Percentiles rank a stretch among this genome's conserved stretches.
Conservation (phyloP, 2,888 invertebrate genomes). For the Chesias legatella region DNA sequence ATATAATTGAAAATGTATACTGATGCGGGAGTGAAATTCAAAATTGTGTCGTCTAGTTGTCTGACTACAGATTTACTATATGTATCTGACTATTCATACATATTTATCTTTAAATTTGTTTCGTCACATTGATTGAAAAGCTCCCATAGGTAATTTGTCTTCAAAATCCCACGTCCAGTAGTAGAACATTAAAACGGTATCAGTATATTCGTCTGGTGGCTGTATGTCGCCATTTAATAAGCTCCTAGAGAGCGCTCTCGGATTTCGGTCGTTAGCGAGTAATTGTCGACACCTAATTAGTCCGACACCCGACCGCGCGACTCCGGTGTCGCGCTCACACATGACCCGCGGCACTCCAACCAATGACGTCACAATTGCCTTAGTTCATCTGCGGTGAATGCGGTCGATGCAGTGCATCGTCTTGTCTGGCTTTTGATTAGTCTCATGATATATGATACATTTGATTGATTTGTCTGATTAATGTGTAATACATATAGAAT, state of each 20-base stretch:
- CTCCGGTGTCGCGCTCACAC: slow-evolving; percentile 63
- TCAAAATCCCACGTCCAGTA: slow-evolving; percentile 4
- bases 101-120: too few relatives aligned
- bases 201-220: slow-evolving; percentile 28
- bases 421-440: slow-evolving; percentile 4
- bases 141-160: too few relatives aligned
- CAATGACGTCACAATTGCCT: slow-evolving; percentile 28
- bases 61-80: too few relatives aligned
- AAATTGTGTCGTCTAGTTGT: too few relatives aligned
- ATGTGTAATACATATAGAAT: too few relatives aligned
- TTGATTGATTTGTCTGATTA: too few relatives aligned
- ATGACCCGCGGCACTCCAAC: slow-evolving; percentile 64
- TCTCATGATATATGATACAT: not conserved
- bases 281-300: slow-evolving; percentile 75
- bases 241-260: slow-evolving; percentile 50
- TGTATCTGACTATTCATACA: too few relatives aligned
- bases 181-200: slow-evolving; percentile 6
- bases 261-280: slow-evolving; percentile 73
- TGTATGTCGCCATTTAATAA: slow-evolving; percentile 62
- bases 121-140: too few relatives aligned
- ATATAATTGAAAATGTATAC: too few relatives aligned
- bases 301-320: slow-evolving; percentile 53
- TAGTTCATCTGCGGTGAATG: slow-evolving; percentile 12
- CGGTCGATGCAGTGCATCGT: not conserved
- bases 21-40: too few relatives aligned